Evolutionary conservation across 2,888 invertebrate genomes (phyloP), one percentile per base, ranked within the genome.

Genomic region (Zaprionus lineosus): DNA sequence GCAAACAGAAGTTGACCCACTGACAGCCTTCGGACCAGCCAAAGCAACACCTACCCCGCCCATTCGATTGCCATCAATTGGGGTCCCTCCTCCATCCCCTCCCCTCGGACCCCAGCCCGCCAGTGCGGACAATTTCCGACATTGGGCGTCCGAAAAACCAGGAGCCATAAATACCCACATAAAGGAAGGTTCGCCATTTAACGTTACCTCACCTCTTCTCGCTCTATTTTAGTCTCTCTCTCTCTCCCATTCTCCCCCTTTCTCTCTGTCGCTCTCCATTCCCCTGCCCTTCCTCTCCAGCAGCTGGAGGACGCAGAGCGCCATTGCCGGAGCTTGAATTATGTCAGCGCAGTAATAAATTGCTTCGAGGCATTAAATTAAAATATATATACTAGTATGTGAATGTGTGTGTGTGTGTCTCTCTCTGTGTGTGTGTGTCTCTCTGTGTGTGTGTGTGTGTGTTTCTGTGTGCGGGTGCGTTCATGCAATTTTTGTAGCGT

Each of bases 301-400:
- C 9, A 7, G 15, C 11, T 5, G 24, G 19, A 19, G 43, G 56
- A 40, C 37, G 50, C 37, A 26, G 59, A 66, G 48, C 44, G 52
- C 60, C 60, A 60, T 46, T 56, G 60, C 70, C 75, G 78, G 72
- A 74, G 72, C 69, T 75, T 76, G 78, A 76, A 76, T 76, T 78
- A 78, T 76, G 78, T 74, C 78, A 72, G 72, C 78, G 75, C 78
- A 74, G 75, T 72, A 78, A 76, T 76, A 76, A 76, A 76, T 76
- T 76, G 72, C 65, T 69, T n/a, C 72, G 59, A 60, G 56, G 68
- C 74, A 76, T 76, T 78, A 75, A 77, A 75, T 75, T 74, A 72
- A 74, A 78, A 74, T 78, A 68, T 72, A 71, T 70, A 63, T 53
- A 31, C 26, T 12, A 31, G 3, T 19, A 43, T 34, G n/a, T 34